These are phyloP conservation scores for Hydrolagus affinis DNA, from an alignment of 2,113 vertebrate species.

Conservation along the genomic window DNA sequence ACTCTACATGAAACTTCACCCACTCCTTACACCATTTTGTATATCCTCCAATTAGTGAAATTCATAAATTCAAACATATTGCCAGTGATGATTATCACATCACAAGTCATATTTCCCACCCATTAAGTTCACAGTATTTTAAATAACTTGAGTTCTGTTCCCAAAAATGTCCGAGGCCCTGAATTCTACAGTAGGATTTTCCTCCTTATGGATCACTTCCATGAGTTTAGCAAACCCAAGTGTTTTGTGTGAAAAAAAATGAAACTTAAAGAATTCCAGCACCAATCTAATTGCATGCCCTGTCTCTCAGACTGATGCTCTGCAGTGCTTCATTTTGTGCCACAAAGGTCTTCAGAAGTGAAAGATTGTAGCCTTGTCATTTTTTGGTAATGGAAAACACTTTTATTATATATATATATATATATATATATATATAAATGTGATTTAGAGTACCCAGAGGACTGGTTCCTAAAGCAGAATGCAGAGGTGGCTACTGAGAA, in stretches of 20 bases:
- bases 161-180: background rate
- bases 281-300: background rate
- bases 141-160: too few relatives aligned
- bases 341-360: constrained; percentile 6
- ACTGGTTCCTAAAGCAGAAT: constrained; percentile 25
- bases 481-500: background rate
- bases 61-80: too few relatives aligned
- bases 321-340: background rate
- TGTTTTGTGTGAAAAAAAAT: too few relatives aligned
- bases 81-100: too few relatives aligned
- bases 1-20: too few relatives aligned
- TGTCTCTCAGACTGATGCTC: background rate
- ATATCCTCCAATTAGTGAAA: too few relatives aligned
- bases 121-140: too few relatives aligned
- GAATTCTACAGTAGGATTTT: background rate
- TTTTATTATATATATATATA: background rate
- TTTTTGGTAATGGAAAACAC: background rate
- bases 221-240: background rate
- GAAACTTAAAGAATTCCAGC: too few relatives aligned
- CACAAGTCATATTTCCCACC: too few relatives aligned
- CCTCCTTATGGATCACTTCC: background rate
- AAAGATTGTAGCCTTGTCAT: constrained; percentile 11
- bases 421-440: background rate
- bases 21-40: too few relatives aligned
- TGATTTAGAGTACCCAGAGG: constrained; percentile 9